These are phyloP conservation scores for Umimayanthus kanabou DNA, from an alignment of 92 coral and sea anemone genomes.

Conservation along the genomic window DNA sequence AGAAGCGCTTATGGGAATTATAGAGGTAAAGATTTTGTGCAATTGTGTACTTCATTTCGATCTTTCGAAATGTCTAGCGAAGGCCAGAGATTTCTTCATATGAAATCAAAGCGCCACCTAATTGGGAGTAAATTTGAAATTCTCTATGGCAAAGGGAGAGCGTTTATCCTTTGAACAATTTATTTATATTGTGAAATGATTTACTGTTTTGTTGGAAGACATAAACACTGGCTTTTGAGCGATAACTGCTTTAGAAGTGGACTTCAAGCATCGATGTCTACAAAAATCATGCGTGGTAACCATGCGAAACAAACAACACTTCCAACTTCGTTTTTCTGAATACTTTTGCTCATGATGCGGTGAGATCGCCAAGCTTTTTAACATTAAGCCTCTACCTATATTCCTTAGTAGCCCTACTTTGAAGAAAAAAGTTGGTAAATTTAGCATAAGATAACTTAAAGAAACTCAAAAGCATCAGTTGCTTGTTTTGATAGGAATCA, in stretches of 20 bases:
- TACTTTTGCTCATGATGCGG: neutral
- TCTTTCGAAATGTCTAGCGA: neutral
- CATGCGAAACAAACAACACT: neutral
- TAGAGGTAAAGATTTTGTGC: constrained; percentile 61
- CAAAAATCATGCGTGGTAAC: neutral
- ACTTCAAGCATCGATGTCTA: neutral
- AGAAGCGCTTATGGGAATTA: constrained; percentile 73
- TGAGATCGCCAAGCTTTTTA: neutral
- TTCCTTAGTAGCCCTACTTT: neutral
- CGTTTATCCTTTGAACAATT: neutral
- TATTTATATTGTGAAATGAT: neutral
- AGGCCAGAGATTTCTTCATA: too few species aligned
- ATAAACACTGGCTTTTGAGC: constrained; percentile 22
- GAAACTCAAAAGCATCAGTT: neutral
- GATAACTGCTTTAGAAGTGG: neutral
- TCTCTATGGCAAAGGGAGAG: neutral
- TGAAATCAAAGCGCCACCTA: neutral
- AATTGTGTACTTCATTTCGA: neutral
- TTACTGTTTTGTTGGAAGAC: neutral
- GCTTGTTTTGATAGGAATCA: neutral
- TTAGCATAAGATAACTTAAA: neutral
- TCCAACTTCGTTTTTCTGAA: neutral
- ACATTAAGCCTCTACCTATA: neutral
- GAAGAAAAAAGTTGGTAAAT: neutral
- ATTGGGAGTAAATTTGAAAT: neutral